Evolutionary conservation across 2,888 invertebrate genomes (phyloP).

Genomic region (Phragmatobia fuliginosa): DNA sequence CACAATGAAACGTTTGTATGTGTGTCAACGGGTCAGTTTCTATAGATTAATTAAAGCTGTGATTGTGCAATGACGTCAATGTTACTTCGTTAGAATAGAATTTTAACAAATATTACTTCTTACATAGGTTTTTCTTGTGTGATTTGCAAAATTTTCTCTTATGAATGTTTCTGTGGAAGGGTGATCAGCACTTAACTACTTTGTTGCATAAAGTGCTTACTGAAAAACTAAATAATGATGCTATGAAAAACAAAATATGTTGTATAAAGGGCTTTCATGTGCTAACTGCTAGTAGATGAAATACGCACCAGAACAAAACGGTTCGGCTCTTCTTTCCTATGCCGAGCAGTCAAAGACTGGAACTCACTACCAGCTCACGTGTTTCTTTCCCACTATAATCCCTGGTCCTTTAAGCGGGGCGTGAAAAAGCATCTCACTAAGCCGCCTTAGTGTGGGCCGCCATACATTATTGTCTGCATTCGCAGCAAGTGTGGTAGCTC

Average conservation of each 20-base stretch:
- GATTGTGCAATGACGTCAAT: slow-evolving; percentile 45
- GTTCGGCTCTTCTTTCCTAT: no score
- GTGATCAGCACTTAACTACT: background rate
- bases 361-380: no score
- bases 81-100: slow-evolving; percentile 24
- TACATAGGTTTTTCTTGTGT: background rate
- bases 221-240: background rate
- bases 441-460: no score
- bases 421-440: no score
- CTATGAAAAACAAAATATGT: no score
- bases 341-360: no score
- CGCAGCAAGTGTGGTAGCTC: no score
- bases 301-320: no score
- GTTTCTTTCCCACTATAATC: no score
- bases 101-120: slow-evolving; percentile 1
- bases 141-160: background rate
- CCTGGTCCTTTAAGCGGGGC: no score
- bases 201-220: background rate
- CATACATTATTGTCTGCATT: no score
- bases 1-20: slow-evolving; percentile 45
- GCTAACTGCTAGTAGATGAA: no score
- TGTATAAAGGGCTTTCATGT: background rate
- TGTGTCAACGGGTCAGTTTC: slow-evolving; percentile 59
- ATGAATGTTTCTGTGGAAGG: background rate
- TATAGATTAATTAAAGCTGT: slow-evolving; percentile 54